These are phyloP conservation scores for Dione juno DNA, from an alignment of 2,888 invertebrate species.

Conservation along the genomic window DNA sequence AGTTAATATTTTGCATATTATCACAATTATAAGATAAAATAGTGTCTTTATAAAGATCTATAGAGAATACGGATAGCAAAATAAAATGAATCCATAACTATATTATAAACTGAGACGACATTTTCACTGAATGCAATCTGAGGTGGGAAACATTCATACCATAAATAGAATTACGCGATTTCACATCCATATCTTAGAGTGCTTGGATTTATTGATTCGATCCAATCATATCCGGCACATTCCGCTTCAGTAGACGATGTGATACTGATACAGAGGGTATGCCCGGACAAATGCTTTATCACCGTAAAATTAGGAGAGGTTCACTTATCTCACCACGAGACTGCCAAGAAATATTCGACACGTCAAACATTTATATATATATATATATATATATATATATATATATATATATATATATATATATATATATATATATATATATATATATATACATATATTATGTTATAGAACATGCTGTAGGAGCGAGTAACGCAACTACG, in stretches of 20 bases:
- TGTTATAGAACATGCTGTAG: no score
- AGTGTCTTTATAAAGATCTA: no score
- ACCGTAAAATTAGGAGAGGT: background rate
- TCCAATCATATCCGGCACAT: constrained; percentile 47
- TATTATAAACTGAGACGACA: background rate
- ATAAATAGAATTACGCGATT: constrained; percentile 46
- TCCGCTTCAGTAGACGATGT: constrained; percentile 38
- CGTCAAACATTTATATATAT: no score
- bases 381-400: no score
- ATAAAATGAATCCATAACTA: no score
- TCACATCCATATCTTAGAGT: constrained; percentile 42
- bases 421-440: no score
- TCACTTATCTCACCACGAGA: background rate
- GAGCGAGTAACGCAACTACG: no score
- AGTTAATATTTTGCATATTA: no score
- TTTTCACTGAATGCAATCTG: constrained; percentile 35
- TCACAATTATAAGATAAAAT: no score
- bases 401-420: no score
- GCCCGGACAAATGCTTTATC: background rate
- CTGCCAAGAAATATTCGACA: background rate
- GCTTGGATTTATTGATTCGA: constrained; percentile 47
- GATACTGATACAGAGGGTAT: constrained; percentile 23
- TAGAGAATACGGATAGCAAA: no score
- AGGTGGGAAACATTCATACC: constrained; percentile 42
- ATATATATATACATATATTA: no score